Base-by-base conservation (phyloP, 1,140 invertebrate genomes). In the Probaryconus sp. region DNA sequence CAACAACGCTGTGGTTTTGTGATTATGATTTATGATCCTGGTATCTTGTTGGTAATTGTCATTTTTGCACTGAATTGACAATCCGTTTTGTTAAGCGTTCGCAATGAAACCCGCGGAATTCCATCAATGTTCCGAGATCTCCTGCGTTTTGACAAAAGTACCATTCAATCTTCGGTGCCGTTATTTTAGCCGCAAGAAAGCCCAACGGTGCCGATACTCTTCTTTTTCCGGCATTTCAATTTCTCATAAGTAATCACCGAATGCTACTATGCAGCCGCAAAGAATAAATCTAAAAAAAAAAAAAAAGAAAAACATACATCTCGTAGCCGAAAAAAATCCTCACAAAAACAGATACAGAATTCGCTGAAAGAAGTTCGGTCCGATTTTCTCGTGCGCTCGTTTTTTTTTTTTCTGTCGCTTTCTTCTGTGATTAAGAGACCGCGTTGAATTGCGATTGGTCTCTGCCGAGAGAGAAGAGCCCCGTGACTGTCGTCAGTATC, bases 361-460 rank as follows among this genome's bases (percentile, higher is more conserved):
- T 11, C n/a, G 16, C n/a, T 28, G 20, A 14, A 13, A n/a, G 4
- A 28, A 9, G 11, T 3, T n/a, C 16, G 16, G 6, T 17, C 9
- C 17, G 2, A 26, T 38, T 5, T 42, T 21, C 11, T 53, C 1
- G 10, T 14, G 13, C 5, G 5, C 18, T 28, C 11, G 14, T 11
- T 45, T 58, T 45, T 48, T 10, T 16, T 3, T 45, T 20, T 24
- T 21, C 21, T 7, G 47, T 43, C 16, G 6, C 33, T 31, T 60
- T 18, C 50, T 56, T 45, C 55, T 61, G 70, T 67, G 61, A 73
- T 73, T 73, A 73, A 73, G 70, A 64, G 63, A 43, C 70, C 69
- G 60, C 60, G 60, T 72, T 65, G 60, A 60, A 72, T 65, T 65
- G 42, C 53, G 40, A 72, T 68, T 60, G 63, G 53, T 48, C 42